These are phyloP conservation scores for Nipponacmea schrenckii DNA, from an alignment of 2,888 invertebrate genomes.

Conservation along the genomic window DNA sequence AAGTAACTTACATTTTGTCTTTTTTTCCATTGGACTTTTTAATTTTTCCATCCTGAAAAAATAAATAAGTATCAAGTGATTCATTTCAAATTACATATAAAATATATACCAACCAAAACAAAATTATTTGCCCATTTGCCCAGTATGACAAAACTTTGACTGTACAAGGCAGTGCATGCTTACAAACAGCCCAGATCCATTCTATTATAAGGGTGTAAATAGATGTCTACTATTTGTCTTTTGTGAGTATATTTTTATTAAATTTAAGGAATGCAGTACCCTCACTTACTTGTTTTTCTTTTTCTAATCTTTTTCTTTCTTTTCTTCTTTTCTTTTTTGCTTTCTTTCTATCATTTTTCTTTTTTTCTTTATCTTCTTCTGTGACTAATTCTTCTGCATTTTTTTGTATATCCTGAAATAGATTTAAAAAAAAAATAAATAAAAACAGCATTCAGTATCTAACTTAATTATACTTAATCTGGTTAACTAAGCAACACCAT, in stretches of 20 bases:
- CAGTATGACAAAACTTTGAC: too few species aligned
- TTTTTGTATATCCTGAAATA: slow-evolving; percentile 55
- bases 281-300: slow-evolving; percentile 45
- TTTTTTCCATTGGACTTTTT: neutral
- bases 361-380: slow-evolving; percentile 64
- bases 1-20: neutral
- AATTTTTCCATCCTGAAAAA: neutral
- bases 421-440: neutral
- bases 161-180: too few species aligned
- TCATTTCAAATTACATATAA: too few species aligned
- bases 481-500: slow-evolving; percentile 12
- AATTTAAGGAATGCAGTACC: too few species aligned
- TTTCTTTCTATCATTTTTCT: slow-evolving; percentile 62
- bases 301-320: slow-evolving; percentile 30
- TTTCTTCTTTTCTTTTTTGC: slow-evolving; percentile 63
- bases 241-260: too few species aligned
- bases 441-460: neutral
- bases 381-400: slow-evolving; percentile 63
- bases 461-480: slow-evolving; percentile 16
- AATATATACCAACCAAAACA: too few species aligned
- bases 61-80: too few species aligned
- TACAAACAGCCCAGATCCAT: too few species aligned
- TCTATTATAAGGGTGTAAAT: too few species aligned
- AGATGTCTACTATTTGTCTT: too few species aligned
- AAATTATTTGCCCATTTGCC: too few species aligned